Evolutionary conservation across 2,113 vertebrate genomes (phyloP), one percentile per base, ranked within the genome.

Genomic region (Tachuris rubrigastra): DNA sequence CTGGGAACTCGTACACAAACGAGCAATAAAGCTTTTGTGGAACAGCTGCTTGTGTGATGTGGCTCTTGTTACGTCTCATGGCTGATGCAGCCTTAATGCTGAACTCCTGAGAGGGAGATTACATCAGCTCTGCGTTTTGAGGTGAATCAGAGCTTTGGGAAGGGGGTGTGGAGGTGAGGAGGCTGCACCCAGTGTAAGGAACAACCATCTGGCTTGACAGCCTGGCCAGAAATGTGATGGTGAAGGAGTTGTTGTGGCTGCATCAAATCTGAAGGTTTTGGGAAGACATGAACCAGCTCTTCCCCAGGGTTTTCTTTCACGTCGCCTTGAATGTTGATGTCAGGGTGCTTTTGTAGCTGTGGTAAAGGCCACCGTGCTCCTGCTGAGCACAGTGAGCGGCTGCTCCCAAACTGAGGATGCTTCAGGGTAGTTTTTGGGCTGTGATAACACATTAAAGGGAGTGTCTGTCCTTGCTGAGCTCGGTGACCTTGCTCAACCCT

Each of bases 11-110:
- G 1, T 94, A 96, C 6, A 47, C 94, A 95, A 96, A 94, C 63
- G 67, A 94, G 96, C 95, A 97, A 96, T 97, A 97, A 97, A 96
- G 96, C 94, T 89, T 95, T 90, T 95, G 96, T 93, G 2, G 96
- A 97, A 77, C 97, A 97, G 96, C 97, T 97, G 97, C 94, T 94
- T 14, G 91, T 87, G 94, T 79, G 95, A 90, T 95, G 91, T 85
- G 95, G 93, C 82, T 89, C 87, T 85, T 7, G 22, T 93, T 95
- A 56, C 23, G 9, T 93, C 92, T 85, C 1, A 3, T 3, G 62
- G 82, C 94, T 96, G 95, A 60, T 97, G 96, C 93, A 81, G 77
- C 83, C 90, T 79, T 93, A 12, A 49, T 37, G 87, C 95, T 95
- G 95, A 92, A 89, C 89, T 84, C 91, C 63, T 5, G n/a, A 96